phyloP scores from a whole-genome alignment of 2,888 invertebrate genomes.

The Bibio marci region DNA sequence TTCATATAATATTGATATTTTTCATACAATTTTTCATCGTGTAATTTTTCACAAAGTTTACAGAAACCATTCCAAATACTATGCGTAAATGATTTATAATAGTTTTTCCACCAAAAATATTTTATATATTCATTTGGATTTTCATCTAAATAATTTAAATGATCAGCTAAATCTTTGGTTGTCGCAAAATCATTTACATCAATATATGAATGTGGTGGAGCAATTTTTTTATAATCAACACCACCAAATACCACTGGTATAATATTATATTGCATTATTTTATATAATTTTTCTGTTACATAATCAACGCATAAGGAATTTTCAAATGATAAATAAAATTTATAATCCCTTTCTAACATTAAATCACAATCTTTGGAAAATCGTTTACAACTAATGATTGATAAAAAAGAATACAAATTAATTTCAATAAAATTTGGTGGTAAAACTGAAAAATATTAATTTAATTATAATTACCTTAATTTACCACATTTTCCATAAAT shows the following conservation, averaged over 20 bases:
- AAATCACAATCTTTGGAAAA: conserved; percentile 26
- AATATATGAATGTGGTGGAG: conserved; percentile 44
- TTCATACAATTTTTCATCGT: conserved; percentile 5
- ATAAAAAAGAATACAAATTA: no score
- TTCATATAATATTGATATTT: conserved; percentile 19
- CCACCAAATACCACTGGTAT: conserved; percentile 51
- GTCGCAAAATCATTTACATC: conserved; percentile 43
- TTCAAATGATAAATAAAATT: conserved; percentile 50
- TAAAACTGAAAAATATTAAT: no score
- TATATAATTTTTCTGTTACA: conserved; percentile 42
- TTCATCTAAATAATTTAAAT: conserved; percentile 26
- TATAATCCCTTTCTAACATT: conserved; percentile 37
- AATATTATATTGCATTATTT: conserved; percentile 24
- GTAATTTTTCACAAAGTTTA: conserved; percentile 19
- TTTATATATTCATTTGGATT: conserved; percentile 40
- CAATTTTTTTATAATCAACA: conserved; percentile 38
- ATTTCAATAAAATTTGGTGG: no score
- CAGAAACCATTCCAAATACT: conserved; percentile 17
- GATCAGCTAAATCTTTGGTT: conserved; percentile 37
- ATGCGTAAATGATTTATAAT: conserved; percentile 26
- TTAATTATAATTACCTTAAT: conserved; percentile 18
- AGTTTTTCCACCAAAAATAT: conserved; percentile 47
- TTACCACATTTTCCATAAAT: conserved; percentile 44
- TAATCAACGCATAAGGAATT: conserved; percentile 52
- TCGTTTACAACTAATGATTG: no score